A percentile compares a stretch with the other conserved stretches of the same genome.
Conservation (phyloP, 2,888 invertebrate species). For the Tineola bisselliella region DNA sequence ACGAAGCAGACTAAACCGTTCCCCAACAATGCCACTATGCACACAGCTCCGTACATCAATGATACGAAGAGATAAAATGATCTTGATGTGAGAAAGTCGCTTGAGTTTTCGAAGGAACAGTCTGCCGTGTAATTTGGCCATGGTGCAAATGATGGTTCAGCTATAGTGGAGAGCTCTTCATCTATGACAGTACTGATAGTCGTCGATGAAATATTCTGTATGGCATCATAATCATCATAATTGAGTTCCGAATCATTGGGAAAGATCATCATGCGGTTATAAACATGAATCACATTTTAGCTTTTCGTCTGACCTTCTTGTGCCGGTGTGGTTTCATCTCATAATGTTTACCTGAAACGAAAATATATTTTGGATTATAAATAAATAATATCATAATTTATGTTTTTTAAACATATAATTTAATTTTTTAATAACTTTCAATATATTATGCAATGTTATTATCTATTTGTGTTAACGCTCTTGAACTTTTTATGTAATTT, state of each 20-base stretch:
- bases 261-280: conserved; percentile 14
- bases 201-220: conserved; percentile 1
- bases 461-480: no score
- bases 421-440: background rate
- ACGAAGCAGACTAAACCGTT: conserved; percentile 88
- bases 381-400: conserved; percentile 2
- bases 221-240: conserved; percentile 8
- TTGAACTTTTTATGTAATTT: no score
- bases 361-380: background rate
- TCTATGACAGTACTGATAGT: background rate
- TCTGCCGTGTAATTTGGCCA: conserved; percentile 5
- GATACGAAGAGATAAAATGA: conserved; percentile 75
- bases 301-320: background rate
- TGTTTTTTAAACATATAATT: background rate
- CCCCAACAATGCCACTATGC: conserved; percentile 75
- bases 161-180: background rate
- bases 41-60: conserved; percentile 76
- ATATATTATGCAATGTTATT: no score
- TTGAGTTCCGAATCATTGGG: conserved; percentile 12
- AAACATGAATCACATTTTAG: conserved; percentile 7
- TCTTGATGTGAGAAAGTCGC: conserved; percentile 39
- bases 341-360: conserved; percentile 3
- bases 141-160: background rate
- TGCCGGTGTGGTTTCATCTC: background rate
- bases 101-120: conserved; percentile 21